phyloP scores from a whole-genome alignment of 2,113 vertebrate species.

The Narcine bancroftii region DNA sequence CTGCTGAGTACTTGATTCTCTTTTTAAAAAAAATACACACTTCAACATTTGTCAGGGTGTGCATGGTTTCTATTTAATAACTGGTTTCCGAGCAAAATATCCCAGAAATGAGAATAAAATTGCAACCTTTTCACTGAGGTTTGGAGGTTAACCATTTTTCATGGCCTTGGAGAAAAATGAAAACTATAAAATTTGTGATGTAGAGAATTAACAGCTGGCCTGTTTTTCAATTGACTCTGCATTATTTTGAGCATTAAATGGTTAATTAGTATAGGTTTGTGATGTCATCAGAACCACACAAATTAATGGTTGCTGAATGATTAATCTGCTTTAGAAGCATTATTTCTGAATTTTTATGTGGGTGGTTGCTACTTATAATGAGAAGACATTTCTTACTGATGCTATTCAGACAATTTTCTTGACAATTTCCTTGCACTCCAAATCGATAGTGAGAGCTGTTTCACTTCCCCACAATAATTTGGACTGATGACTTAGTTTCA shows the following conservation, averaged over 20 bases:
- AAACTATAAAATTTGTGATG: neutral
- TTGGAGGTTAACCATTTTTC: neutral
- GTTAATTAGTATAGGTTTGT: conserved; percentile 4
- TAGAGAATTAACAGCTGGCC: neutral
- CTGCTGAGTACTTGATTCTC: neutral
- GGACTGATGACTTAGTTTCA: neutral
- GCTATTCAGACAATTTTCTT: neutral
- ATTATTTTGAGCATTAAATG: conserved; percentile 25
- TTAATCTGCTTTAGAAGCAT: neutral
- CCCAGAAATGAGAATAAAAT: neutral
- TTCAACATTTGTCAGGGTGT: neutral
- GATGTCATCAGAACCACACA: neutral
- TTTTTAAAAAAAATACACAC: neutral
- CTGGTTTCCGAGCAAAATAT: neutral
- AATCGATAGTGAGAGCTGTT: no score
- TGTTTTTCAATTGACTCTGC: neutral
- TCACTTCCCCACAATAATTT: neutral
- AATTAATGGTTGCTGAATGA: neutral
- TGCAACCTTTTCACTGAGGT: neutral
- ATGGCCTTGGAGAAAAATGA: neutral
- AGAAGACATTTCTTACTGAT: conserved; percentile 16
- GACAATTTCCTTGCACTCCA: neutral
- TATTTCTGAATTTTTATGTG: conserved; percentile 23
- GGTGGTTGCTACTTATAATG: neutral
- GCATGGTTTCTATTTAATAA: neutral